Evolutionary conservation across 2,888 invertebrate genomes (phyloP), one percentile per base, ranked within the genome.

Genomic region (Acanthoscelides obtectus): DNA sequence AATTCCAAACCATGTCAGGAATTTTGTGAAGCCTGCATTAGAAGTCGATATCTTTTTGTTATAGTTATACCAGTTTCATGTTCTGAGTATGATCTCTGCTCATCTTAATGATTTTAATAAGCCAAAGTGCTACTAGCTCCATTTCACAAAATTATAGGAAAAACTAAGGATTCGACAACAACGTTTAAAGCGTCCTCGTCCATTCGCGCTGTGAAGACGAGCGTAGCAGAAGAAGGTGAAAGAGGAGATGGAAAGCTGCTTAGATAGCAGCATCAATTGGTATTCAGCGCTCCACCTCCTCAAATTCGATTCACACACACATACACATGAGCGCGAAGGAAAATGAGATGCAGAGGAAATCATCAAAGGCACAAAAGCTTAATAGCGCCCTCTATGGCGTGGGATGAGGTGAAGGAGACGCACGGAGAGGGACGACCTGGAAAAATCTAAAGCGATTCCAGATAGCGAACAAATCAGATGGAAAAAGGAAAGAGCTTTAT

Each of bases 271-370:
- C 82, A 79, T 80, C 82, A 84, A 85, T 85, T 85, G 85, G 84
- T 85, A 85, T 85, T 85, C 85, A 84, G 82, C 83, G 83, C 85
- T 84, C 83, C 82, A 81, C 82, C 82, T 83, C 84, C 82, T 83
- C 83, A 85, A 85, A 85, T 85, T 85, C 84, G 84, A 84, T 85
- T 84, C 84, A 81, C 81, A 81, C 83, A 82, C 81, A 83, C 69
- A 68, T 20, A 68, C 68, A 68, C 68, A 22, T 25, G 12, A 22
- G 25, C 68, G 20, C 25, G 82, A 81, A 82, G 81, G 84, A 85
- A 85, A 86, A 86, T 85, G 85, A 85, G 86, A 86, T 85, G 85
- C 85, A 85, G 84, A 83, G 84, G 83, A 84, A 86, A 86, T 86
- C 85, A 85, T 85, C 86, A 86, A 86, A 86, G 84, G 85, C 84